phyloP scores from a whole-genome alignment of 2,797 vertebrate species.

The Pachyuromys duprasi region DNA sequence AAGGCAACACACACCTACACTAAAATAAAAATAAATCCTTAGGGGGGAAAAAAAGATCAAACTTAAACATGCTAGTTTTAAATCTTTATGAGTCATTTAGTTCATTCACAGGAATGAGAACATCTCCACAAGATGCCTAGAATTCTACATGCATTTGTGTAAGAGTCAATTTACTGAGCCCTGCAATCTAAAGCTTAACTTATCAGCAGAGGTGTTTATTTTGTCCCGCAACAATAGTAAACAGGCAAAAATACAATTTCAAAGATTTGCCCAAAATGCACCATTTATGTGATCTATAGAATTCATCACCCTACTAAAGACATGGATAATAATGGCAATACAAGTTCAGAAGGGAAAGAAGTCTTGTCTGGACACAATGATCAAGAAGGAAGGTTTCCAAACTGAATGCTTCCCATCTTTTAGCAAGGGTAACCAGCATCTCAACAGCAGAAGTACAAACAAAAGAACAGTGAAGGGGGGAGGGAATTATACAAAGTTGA shows the following conservation, averaged over 20 bases:
- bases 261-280: background rate
- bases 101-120: background rate
- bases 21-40: background rate
- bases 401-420: background rate
- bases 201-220: background rate
- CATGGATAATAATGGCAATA: background rate
- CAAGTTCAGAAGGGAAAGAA: background rate
- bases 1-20: background rate
- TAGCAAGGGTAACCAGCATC: background rate
- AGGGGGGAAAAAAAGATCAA: background rate
- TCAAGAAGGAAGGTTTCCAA: background rate
- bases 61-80: background rate
- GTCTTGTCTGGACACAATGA: background rate
- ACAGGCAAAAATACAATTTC: background rate
- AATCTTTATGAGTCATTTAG: background rate
- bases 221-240: background rate
- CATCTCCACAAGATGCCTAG: background rate
- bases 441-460: background rate
- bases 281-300: fast-evolving
- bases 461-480: background rate
- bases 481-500: background rate
- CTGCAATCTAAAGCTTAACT: background rate
- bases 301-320: background rate
- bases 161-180: background rate
- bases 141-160: background rate